Base-by-base conservation (phyloP, 2,797 vertebrate genomes). In the Novumbra hubbsi region DNA sequence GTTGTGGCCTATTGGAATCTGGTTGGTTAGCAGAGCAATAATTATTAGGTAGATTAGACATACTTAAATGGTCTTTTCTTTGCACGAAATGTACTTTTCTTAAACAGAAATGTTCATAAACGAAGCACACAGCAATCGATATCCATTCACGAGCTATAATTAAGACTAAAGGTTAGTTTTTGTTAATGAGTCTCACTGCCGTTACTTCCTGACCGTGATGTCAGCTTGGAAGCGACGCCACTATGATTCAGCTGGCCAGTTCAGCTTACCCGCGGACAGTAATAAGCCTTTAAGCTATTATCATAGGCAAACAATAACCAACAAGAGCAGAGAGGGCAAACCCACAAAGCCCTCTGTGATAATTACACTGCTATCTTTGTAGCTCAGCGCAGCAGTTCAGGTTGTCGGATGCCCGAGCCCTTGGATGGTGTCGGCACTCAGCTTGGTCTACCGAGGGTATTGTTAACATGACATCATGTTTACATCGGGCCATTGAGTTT, bases 221-320 rank as follows among this genome's bases (percentile, higher is more conserved):
- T 5, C 24, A 60, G 55, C 55, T 12, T n/a, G 9, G 11, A 21
- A 60, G n/a, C 55, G 12, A 24, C 12, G 21, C n/a, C 21, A 24
- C 55, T 45, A 45, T 45, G 55, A 60, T 60, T 60, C 55, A 60
- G 55, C 21, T 60, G 55, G 55, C 12, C 24, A 60, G 55, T 12
- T 60, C 55, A 24, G 55, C 55, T 60, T 24, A 12, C 55, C 24
- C 21, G 12, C 21, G 3, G 55, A 60, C 55, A 27, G 55, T 24
- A 60, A 24, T 60, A 60, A 60, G 55, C 55, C 55, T 48, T 14
- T 38, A 49, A 68, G 67, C 67, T 68, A 24, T 68, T 24, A 68
- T 68, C 21, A 49, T 49, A 68, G 38, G 6, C 45, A 48, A 45
- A 68, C 67, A 68, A 68, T 68, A 68, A 21, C 67, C 67, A 68